Conservation (phyloP, 2,888 invertebrate species). For the Pandemis cinnamomeana region DNA sequence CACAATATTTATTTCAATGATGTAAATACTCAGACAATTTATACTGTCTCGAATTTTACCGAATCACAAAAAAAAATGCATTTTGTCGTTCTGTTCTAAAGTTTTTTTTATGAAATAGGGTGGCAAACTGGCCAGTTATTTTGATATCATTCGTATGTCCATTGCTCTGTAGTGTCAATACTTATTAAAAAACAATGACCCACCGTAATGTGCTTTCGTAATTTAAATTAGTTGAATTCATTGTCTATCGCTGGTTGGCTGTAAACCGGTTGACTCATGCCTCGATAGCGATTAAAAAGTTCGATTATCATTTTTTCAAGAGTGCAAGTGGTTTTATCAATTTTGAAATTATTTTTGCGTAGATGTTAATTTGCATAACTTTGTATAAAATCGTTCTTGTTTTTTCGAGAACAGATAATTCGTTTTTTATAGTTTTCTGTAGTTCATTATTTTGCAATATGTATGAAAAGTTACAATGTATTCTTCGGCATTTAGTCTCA, state of each 20-base stretch:
- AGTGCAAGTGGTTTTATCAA: neutral
- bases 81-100: neutral
- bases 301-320: neutral
- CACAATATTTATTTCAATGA: too few relatives aligned
- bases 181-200: conserved; percentile 1
- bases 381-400: too few relatives aligned
- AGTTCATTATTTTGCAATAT: too few relatives aligned
- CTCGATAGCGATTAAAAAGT: neutral
- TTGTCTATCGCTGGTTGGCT: neutral
- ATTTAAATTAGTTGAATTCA: conserved; percentile 1
- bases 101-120: neutral
- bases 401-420: too few relatives aligned
- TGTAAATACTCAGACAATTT: too few relatives aligned
- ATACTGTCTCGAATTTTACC: too few relatives aligned
- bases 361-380: too few relatives aligned
- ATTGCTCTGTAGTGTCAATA: neutral
- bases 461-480: too few relatives aligned
- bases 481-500: too few relatives aligned
- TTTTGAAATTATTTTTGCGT: neutral
- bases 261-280: neutral
- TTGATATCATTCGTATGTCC: neutral
- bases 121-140: neutral
- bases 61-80: neutral
- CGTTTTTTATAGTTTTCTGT: too few relatives aligned
- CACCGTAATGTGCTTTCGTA: neutral